phyloP scores from a whole-genome alignment of 2,888 invertebrate genomes.

The Clivina fossor region DNA sequence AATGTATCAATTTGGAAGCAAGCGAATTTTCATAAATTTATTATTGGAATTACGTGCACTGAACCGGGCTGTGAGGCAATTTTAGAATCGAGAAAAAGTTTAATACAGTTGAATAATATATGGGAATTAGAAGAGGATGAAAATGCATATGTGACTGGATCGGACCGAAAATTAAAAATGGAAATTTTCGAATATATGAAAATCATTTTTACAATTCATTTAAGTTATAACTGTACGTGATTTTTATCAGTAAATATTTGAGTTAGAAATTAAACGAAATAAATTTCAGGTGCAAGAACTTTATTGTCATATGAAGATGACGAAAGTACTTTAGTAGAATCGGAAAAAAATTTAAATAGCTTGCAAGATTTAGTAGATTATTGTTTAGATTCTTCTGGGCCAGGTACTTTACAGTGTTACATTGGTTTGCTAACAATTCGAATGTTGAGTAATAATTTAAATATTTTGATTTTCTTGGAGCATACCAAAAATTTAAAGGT shows the following conservation, averaged over 20 bases:
- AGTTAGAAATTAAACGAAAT: not conserved
- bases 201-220: slow-evolving; percentile 27
- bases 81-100: slow-evolving; percentile 14
- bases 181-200: slow-evolving; percentile 18
- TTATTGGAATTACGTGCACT: slow-evolving; percentile 7
- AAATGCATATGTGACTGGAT: slow-evolving; percentile 19
- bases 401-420: slow-evolving; percentile 32
- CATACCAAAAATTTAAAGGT: slow-evolving; percentile 39
- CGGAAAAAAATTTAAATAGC: slow-evolving; percentile 30
- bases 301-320: slow-evolving; percentile 24
- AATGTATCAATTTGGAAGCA: slow-evolving; percentile 1
- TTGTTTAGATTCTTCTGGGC: slow-evolving; percentile 32
- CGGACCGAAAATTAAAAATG: slow-evolving; percentile 20
- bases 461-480: slow-evolving; percentile 40
- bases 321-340: slow-evolving; percentile 24
- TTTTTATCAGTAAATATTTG: not conserved
- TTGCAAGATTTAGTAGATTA: slow-evolving; percentile 40
- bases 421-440: slow-evolving; percentile 39
- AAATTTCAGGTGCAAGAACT: slow-evolving; percentile 8
- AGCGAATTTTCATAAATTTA: slow-evolving; percentile 14
- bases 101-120: slow-evolving; percentile 36
- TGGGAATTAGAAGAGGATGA: slow-evolving; percentile 34
- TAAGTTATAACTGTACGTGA: slow-evolving; percentile 22
- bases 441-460: slow-evolving; percentile 39
- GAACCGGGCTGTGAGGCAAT: slow-evolving; percentile 16